Conservation (phyloP, 2,888 invertebrate genomes). For the Pomacea canaliculata region DNA sequence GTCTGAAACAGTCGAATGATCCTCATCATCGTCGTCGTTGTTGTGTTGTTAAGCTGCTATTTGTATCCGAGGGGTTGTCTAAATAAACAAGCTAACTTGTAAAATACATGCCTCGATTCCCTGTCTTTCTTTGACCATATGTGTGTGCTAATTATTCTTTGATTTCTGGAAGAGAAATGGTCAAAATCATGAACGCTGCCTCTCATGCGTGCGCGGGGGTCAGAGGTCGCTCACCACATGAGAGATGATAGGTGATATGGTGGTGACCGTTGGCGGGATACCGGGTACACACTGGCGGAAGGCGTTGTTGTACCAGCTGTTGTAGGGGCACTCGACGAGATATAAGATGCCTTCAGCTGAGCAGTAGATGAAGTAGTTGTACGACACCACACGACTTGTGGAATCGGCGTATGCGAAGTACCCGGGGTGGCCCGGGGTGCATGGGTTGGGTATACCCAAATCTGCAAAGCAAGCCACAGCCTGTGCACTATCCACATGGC, state of each 20-base stretch:
- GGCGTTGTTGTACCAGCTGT: slow-evolving; percentile 27
- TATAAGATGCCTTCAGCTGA: slow-evolving; percentile 15
- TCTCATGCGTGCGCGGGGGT: too few species aligned
- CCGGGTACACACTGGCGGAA: slow-evolving; percentile 22
- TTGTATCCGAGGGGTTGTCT: too few species aligned
- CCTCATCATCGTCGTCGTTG: too few species aligned
- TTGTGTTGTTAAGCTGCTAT: too few species aligned
- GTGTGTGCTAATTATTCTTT: too few species aligned
- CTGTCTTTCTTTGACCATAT: too few species aligned
- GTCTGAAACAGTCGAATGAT: background rate
- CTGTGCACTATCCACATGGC: too few species aligned
- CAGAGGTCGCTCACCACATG: too few species aligned
- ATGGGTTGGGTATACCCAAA: slow-evolving; percentile 25
- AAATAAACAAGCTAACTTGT: too few species aligned
- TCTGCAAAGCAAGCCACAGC: slow-evolving; percentile 1
- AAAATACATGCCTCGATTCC: too few species aligned
- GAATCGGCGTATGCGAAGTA: slow-evolving; percentile 16
- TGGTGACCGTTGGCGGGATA: slow-evolving; percentile 14
- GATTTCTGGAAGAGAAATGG: too few species aligned
- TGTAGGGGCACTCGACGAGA: slow-evolving; percentile 25
- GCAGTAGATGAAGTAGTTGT: slow-evolving; percentile 28
- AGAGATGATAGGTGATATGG: background rate
- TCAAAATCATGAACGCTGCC: too few species aligned
- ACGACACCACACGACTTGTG: background rate
- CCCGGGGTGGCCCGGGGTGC: slow-evolving; percentile 19